Percentiles rank a stretch among this genome's conserved stretches.
These are phyloP conservation scores for Phortica okadai DNA, from an alignment of 2,888 invertebrate species.

Conservation along the genomic window DNA sequence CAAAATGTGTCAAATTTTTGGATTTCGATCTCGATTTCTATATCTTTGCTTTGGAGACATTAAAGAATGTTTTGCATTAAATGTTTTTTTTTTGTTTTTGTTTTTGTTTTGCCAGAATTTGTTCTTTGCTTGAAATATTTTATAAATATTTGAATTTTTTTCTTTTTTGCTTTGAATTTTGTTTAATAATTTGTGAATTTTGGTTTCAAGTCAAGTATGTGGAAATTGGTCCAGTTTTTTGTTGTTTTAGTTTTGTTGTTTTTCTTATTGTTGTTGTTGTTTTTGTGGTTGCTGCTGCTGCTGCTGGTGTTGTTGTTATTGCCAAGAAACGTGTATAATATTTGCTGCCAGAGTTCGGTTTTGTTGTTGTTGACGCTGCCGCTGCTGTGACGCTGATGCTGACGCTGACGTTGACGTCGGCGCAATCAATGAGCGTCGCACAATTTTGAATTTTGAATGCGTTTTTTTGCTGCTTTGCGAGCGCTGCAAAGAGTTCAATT, in stretches of 20 bases:
- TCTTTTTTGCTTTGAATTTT: conserved; percentile 26
- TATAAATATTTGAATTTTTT: conserved; percentile 3
- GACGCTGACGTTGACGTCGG: conserved; percentile 28
- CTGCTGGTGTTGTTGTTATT: neutral
- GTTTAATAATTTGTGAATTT: conserved; percentile 27
- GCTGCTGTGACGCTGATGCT: conserved; percentile 40
- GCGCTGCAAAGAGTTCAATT: neutral
- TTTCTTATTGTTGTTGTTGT: conserved; percentile 51
- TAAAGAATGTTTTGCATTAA: neutral
- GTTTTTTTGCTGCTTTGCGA: conserved; percentile 15
- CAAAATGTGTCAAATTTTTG: neutral
- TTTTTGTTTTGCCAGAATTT: conserved; percentile 1
- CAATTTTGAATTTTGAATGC: conserved; percentile 68
- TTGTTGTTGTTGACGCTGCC: conserved; percentile 22
- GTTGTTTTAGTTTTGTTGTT: conserved; percentile 37
- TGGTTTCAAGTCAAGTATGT: conserved; percentile 18
- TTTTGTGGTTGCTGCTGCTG: conserved; percentile 3
- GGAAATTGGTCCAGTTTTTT: conserved; percentile 34
- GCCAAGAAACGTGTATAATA: conserved; percentile 1
- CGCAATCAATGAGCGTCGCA: neutral
- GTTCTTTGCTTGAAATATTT: neutral
- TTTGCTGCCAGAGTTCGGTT: conserved; percentile 25
- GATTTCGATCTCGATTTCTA: too few relatives aligned
- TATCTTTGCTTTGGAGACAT: too few relatives aligned
- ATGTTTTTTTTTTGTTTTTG: conserved; percentile 1